phyloP scores from a whole-genome alignment of 2,888 invertebrate species.

The Myopa testacea region DNA sequence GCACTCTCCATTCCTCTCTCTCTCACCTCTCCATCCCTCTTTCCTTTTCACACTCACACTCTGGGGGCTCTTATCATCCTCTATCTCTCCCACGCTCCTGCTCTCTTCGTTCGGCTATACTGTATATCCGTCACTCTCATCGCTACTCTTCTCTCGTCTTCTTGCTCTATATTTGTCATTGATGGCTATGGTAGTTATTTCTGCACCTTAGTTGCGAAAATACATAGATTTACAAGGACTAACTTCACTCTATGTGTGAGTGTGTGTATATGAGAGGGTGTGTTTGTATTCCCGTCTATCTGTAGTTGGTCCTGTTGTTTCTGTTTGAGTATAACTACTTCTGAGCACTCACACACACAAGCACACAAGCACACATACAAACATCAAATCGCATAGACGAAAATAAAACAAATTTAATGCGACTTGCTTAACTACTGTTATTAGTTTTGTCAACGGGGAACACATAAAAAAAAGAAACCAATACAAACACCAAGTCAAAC shows the following conservation, averaged over 20 bases:
- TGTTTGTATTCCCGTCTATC: neutral
- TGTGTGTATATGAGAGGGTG: neutral
- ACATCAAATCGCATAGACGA: neutral
- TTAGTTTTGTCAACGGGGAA: constrained; percentile 19
- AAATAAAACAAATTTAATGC: neutral
- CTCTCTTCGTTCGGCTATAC: neutral
- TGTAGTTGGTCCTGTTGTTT: neutral
- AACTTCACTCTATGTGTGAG: neutral
- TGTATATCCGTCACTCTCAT: neutral
- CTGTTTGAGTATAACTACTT: neutral
- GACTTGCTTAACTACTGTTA: constrained; percentile 3
- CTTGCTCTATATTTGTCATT: too few relatives aligned
- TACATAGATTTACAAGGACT: neutral
- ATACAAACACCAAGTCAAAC: neutral
- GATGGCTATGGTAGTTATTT: too few relatives aligned
- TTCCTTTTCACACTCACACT: neutral
- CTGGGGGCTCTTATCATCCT: neutral
- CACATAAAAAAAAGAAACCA: neutral
- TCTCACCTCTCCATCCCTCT: neutral
- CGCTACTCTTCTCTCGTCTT: too few relatives aligned
- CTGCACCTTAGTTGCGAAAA: too few relatives aligned
- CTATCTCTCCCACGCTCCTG: neutral
- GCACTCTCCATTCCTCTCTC: neutral
- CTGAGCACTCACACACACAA: neutral
- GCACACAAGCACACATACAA: neutral